Percentiles rank a stretch among this genome's conserved stretches.
Conservation (phyloP, 2,888 invertebrate genomes). For the Ellobium chinense region DNA sequence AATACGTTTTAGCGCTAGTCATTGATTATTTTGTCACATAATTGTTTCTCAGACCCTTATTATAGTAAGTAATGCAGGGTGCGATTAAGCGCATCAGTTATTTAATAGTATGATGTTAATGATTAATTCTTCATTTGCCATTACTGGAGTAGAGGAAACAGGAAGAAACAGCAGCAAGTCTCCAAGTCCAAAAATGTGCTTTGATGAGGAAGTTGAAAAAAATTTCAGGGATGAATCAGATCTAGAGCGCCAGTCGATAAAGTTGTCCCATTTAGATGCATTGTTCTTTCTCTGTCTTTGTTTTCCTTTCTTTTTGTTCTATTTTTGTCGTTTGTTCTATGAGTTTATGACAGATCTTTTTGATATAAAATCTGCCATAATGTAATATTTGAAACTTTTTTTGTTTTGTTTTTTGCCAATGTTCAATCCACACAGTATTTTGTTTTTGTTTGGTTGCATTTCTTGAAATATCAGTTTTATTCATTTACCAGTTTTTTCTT, state of each 20-base stretch:
- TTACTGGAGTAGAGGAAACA: neutral
- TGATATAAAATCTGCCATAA: too few relatives aligned
- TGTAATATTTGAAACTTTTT: too few relatives aligned
- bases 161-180: slow-evolving; percentile 27
- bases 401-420: neutral
- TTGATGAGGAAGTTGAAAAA: neutral
- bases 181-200: slow-evolving; percentile 55
- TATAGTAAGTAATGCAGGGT: neutral
- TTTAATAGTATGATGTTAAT: too few relatives aligned
- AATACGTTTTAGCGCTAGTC: slow-evolving; percentile 9
- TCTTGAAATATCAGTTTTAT: slow-evolving; percentile 24
- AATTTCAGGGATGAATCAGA: neutral
- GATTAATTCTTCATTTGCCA: neutral
- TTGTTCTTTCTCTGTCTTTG: slow-evolving; percentile 34
- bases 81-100: too few relatives aligned
- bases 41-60: slow-evolving; percentile 30
- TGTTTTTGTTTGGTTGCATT: slow-evolving; percentile 10
- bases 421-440: neutral
- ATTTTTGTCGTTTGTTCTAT: slow-evolving; percentile 4
- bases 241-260: neutral
- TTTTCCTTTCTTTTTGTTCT: slow-evolving; percentile 27
- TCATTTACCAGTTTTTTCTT: slow-evolving; percentile 5
- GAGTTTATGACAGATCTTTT: too few relatives aligned
- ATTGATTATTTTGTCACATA: slow-evolving; percentile 15
- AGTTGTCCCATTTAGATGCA: neutral